These are phyloP conservation scores for Triplophysa tibetana DNA, from an alignment of 2,113 vertebrate species.

Conservation along the genomic window DNA sequence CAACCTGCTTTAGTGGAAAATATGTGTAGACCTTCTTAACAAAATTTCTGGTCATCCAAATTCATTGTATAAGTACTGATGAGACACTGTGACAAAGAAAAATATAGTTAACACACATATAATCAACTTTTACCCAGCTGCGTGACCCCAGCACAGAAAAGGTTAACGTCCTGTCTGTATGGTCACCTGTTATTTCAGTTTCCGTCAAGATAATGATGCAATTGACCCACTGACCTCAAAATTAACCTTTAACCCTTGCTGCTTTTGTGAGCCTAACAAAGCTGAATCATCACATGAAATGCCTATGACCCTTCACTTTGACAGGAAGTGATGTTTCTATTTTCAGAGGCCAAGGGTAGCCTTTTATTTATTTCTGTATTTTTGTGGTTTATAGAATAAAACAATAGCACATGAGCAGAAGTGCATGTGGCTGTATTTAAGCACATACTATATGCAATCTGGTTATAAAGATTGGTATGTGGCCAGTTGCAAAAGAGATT, in stretches of 20 bases:
- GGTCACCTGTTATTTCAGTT: constrained; percentile 54
- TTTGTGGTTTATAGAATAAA: too few species aligned
- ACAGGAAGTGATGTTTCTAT: constrained; percentile 32
- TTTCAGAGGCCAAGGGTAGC: not conserved
- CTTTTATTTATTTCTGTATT: not conserved
- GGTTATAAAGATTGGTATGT: too few species aligned
- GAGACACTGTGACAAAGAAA: too few species aligned
- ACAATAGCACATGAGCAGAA: too few species aligned
- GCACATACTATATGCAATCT: too few species aligned
- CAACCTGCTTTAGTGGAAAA: too few species aligned
- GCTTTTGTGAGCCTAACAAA: constrained; percentile 40
- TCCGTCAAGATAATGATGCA: constrained; percentile 49
- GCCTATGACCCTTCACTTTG: not conserved
- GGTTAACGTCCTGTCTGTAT: constrained; percentile 17
- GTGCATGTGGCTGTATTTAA: too few species aligned
- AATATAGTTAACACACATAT: not conserved
- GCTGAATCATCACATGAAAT: constrained; percentile 24
- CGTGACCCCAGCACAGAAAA: constrained; percentile 16
- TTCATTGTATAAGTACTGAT: too few species aligned
- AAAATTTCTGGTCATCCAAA: too few species aligned
- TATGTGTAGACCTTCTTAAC: too few species aligned
- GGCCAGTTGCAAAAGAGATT: too few species aligned
- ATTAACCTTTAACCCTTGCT: constrained; percentile 48
- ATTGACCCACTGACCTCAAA: constrained; percentile 49
- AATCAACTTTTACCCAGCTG: constrained; percentile 32